phyloP scores from a whole-genome alignment of 2,113 vertebrate genomes.

The Muntiacus reevesi region DNA sequence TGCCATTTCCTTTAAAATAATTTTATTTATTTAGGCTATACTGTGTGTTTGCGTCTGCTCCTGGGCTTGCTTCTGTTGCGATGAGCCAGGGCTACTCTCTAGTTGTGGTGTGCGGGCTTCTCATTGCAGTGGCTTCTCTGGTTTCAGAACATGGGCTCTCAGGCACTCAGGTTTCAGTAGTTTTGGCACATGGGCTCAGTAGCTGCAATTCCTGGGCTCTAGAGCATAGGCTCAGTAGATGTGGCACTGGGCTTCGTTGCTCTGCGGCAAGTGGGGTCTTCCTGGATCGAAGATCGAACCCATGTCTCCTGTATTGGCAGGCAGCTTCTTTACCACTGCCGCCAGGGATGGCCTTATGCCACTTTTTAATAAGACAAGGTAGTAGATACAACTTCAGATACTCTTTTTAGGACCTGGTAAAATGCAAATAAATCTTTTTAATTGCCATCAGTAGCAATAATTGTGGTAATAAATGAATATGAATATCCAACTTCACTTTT shows the following conservation, averaged over 20 bases:
- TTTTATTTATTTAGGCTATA: not conserved
- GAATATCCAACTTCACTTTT: not conserved
- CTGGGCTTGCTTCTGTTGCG: not conserved
- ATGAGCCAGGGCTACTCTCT: not conserved
- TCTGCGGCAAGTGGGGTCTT: not conserved
- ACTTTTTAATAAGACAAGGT: conserved; percentile 19
- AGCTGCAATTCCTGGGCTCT: not conserved
- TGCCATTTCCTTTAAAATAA: not conserved
- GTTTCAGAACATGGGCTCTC: not conserved
- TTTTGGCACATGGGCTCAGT: not conserved
- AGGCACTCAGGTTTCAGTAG: not conserved
- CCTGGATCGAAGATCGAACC: not conserved
- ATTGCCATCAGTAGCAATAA: not conserved
- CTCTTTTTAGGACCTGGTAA: not conserved
- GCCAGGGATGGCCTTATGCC: not conserved
- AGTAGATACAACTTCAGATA: not conserved
- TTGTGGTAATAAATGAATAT: not conserved
- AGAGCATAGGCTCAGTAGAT: not conserved
- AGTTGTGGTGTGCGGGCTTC: not conserved
- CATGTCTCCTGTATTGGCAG: not conserved
- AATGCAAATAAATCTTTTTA: conserved; percentile 23
- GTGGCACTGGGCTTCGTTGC: not conserved
- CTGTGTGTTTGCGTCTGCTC: not conserved
- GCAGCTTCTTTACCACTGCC: not conserved
- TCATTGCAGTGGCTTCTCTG: not conserved